Conservation (phyloP, 2,888 invertebrate species). For the Melipona beecheii region DNA sequence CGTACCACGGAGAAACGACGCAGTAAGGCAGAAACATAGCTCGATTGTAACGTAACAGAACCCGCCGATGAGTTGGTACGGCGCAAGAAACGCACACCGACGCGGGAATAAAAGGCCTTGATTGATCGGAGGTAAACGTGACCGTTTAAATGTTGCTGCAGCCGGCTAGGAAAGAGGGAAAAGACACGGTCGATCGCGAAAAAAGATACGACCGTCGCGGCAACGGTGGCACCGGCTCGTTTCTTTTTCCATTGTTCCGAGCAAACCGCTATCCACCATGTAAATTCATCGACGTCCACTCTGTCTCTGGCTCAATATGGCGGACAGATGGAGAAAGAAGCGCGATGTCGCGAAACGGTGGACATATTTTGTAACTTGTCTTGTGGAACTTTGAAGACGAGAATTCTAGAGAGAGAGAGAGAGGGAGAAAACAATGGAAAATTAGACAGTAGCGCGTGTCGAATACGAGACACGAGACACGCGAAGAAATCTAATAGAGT, state of each 20-base stretch:
- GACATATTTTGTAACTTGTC: conserved; percentile 8
- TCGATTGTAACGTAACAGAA: conserved; percentile 69
- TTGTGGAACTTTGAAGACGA: conserved; percentile 11
- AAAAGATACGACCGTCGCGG: conserved; percentile 48
- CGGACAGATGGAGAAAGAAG: conserved; percentile 16
- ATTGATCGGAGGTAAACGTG: conserved; percentile 69
- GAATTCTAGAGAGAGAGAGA: neutral
- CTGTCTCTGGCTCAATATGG: conserved; percentile 5
- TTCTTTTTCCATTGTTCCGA: conserved; percentile 50
- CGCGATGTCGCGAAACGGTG: conserved; percentile 1
- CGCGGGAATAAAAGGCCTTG: conserved; percentile 66
- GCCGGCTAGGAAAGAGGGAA: conserved; percentile 40
- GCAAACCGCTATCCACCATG: conserved; percentile 49
- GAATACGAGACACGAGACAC: conserved; percentile 65
- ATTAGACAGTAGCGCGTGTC: conserved; percentile 16
- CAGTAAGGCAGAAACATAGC: conserved; percentile 67
- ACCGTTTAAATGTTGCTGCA: conserved; percentile 59
- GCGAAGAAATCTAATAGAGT: conserved; percentile 77
- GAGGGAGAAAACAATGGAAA: neutral
- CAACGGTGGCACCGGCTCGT: neutral
- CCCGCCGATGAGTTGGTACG: conserved; percentile 66
- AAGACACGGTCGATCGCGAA: conserved; percentile 53
- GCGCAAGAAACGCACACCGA: conserved; percentile 60
- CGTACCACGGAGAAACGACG: conserved; percentile 67
- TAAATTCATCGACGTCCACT: conserved; percentile 22